A percentile compares a stretch with the other conserved stretches of the same genome.
These are phyloP conservation scores for Lepidurus apus DNA, from an alignment of 1,140 invertebrate genomes.

Conservation along the genomic window DNA sequence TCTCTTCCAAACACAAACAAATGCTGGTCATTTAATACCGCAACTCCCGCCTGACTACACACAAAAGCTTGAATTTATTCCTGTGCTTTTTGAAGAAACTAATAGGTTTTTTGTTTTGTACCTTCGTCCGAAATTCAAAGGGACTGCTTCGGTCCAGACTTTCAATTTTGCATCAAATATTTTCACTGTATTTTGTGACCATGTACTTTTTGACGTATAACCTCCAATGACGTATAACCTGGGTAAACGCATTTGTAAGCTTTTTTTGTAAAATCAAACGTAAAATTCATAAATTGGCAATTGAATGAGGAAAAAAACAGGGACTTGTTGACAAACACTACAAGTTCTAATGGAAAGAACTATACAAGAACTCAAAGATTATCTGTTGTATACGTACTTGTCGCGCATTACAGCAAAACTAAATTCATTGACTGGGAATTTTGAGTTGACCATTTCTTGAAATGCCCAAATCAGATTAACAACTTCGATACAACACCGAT, in stretches of 20 bases:
- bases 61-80: conserved; percentile 27
- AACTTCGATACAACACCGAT: conserved; percentile 66
- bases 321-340: too few species aligned
- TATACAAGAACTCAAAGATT: too few species aligned
- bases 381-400: too few species aligned
- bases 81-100: not conserved
- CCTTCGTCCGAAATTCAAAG: conserved; percentile 79
- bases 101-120: conserved; percentile 40
- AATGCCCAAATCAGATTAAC: conserved; percentile 33
- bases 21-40: conserved; percentile 61
- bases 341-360: too few species aligned
- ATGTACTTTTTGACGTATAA: conserved; percentile 64
- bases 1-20: conserved; percentile 86
- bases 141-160: conserved; percentile 69
- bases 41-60: conserved; percentile 71
- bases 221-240: conserved; percentile 52
- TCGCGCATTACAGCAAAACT: too few species aligned
- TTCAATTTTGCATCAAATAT: conserved; percentile 70
- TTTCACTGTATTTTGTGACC: conserved; percentile 78
- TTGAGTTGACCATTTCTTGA: too few species aligned
- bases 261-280: not conserved
- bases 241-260: conserved; percentile 25
- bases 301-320: conserved; percentile 35
- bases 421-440: too few species aligned
- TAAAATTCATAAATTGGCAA: not conserved